Evolutionary conservation across 2,888 invertebrate genomes (phyloP).

Genomic region (Antitype chi): DNA sequence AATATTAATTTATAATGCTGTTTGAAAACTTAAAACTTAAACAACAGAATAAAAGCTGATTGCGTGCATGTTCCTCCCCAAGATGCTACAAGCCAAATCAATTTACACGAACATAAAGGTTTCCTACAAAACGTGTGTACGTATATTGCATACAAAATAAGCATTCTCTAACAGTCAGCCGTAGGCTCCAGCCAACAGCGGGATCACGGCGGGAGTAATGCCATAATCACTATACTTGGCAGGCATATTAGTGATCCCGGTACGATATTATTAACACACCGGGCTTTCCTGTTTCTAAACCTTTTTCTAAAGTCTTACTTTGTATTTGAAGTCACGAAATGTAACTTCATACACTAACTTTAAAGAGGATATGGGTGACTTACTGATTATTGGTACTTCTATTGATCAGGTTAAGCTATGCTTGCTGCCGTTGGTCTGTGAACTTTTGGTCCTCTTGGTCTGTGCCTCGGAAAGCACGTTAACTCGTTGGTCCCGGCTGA

Average conservation of each 20-base stretch:
- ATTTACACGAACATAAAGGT: slow-evolving; percentile 37
- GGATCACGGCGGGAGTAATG: slow-evolving; percentile 38
- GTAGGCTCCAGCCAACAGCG: slow-evolving; percentile 37
- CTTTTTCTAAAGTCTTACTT: slow-evolving; percentile 22
- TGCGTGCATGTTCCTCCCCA: slow-evolving; percentile 27
- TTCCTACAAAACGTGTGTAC: slow-evolving; percentile 18
- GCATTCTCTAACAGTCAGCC: slow-evolving; percentile 21
- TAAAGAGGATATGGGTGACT: background rate
- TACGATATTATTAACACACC: slow-evolving; percentile 55
- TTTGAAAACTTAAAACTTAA: slow-evolving; percentile 5
- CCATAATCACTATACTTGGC: slow-evolving; percentile 54
- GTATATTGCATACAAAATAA: slow-evolving; percentile 18
- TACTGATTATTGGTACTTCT: too few species aligned
- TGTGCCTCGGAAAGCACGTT: too few species aligned
- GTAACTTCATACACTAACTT: background rate
- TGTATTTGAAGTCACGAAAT: slow-evolving; percentile 17
- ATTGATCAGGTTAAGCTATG: too few species aligned
- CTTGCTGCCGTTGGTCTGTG: too few species aligned
- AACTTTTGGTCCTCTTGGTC: too few species aligned
- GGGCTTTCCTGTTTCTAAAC: slow-evolving; percentile 22
- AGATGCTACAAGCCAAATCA: slow-evolving; percentile 32
- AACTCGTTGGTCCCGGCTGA: too few species aligned
- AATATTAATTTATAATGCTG: background rate
- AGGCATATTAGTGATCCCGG: slow-evolving; percentile 50
- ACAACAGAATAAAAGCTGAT: background rate